Base-by-base conservation (phyloP, 2,888 invertebrate genomes). In the Pimpla rufipes region DNA sequence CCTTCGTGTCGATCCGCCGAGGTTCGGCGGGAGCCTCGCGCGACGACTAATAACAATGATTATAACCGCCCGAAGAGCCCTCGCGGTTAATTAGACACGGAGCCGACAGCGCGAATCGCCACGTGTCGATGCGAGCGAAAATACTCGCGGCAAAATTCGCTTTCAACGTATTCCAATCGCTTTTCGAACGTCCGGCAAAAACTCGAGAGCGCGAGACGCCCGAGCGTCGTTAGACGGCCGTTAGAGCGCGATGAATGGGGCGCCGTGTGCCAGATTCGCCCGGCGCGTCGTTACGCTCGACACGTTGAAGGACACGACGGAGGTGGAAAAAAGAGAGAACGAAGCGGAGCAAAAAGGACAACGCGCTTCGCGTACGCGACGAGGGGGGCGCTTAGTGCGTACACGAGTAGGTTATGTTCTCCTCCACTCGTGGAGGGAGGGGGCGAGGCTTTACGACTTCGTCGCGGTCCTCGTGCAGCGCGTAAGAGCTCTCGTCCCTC, bases 1-100 rank as follows among this genome's bases (percentile, higher is more conserved):
- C 13, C n/a, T 71, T 68, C 40, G 52, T 67, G 37, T 42, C 35
- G 42, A 40, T 37, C 47, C n/a, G n/a, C n/a, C n/a, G n/a, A n/a
- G n/a, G n/a, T n/a, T n/a, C n/a, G n/a, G n/a, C n/a, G n/a, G n/a
- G n/a, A 10, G 23, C 18, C 8, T 47, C 50, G 35, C 70, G 75
- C 73, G 71, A 79, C 40, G 57, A 50, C 75, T 75, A 83, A 83
- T 73, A 71, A 79, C 67, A 76, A 79, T 83, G 71, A 79, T 82
- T 68, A 82, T 66, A 50, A 79, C 67, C 57, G 13, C 29, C 35
- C 18, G 18, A 47, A 16, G 45, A 45, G 35, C 59, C 13, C 45
- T 70, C n/a, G n/a, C 70, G 79, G 29, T 75, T 79, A 79, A 79
- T 83, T 75, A 79, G 75, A 59, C 55, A 79, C 59, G 13, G 37